phyloP scores from a whole-genome alignment of 2,113 vertebrate genomes.

The human region DNA sequence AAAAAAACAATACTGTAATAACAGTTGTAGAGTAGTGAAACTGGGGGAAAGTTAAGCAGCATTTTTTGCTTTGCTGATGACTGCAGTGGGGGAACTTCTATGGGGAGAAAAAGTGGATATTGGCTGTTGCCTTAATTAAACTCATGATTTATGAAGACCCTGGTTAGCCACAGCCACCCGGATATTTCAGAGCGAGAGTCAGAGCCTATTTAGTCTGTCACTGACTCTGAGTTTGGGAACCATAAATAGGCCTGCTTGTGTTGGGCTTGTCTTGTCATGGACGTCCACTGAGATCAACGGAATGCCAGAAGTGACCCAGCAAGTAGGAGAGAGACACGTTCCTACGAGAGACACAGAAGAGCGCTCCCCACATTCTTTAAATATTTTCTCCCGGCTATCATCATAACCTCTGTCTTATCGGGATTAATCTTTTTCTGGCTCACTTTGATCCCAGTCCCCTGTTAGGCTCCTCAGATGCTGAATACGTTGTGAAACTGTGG shows the following conservation, averaged over 20 bases:
- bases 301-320: background rate
- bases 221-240: background rate
- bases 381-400: slow-evolving; percentile 60
- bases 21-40: background rate
- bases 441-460: slow-evolving; percentile 65
- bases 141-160: background rate
- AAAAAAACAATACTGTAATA: background rate
- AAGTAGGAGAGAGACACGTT: background rate
- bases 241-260: background rate
- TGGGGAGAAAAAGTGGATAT: no score
- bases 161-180: background rate
- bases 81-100: background rate
- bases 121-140: background rate
- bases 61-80: background rate
- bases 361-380: slow-evolving; percentile 32
- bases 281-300: background rate
- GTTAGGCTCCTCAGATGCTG: slow-evolving; percentile 37
- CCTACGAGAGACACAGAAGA: background rate
- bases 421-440: slow-evolving; percentile 71
- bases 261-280: background rate
- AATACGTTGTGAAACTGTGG: slow-evolving; percentile 54
- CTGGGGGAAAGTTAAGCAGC: background rate
- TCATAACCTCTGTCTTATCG: slow-evolving; percentile 71
- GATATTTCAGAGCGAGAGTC: background rate
- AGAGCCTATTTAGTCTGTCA: background rate